Conservation (phyloP, 2,888 invertebrate species). For the Leucoptera coffeella region DNA sequence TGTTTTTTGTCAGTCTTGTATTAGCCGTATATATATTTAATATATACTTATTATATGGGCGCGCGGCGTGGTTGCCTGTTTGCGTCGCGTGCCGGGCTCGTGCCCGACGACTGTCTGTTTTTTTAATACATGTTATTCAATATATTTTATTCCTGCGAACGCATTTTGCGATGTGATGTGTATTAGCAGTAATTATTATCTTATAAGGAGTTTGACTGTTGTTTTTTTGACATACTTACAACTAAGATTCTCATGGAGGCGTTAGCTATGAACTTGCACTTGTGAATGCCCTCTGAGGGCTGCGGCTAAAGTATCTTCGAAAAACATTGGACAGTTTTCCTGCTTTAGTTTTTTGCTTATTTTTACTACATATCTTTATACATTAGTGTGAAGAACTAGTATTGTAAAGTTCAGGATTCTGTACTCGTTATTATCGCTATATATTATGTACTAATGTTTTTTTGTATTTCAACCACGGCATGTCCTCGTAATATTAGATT, state of each 20-base stretch:
- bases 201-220: conserved; percentile 54
- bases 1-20: conserved; percentile 33
- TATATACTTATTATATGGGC: conserved; percentile 31
- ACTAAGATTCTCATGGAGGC: no score
- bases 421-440: conserved; percentile 45
- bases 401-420: conserved; percentile 49
- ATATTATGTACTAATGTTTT: conserved; percentile 34
- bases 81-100: conserved; percentile 33
- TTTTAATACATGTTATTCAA: conserved; percentile 59
- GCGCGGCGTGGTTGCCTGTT: conserved; percentile 49
- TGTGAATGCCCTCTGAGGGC: no score
- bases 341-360: conserved; percentile 53
- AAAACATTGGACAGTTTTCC: conserved; percentile 51
- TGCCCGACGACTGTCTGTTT: conserved; percentile 44
- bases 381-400: conserved; percentile 49
- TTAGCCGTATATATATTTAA: conserved; percentile 41
- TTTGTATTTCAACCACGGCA: conserved; percentile 45
- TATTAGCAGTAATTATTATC: conserved; percentile 58
- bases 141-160: conserved; percentile 76
- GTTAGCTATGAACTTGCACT: no score
- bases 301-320: no score
- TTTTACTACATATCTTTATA: conserved; percentile 36
- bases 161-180: conserved; percentile 68
- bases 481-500: conserved; percentile 47
- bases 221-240: conserved; percentile 54